These are phyloP conservation scores for Phenacoccus solenopsis DNA, from an alignment of 1,140 invertebrate genomes.

Conservation along the genomic window DNA sequence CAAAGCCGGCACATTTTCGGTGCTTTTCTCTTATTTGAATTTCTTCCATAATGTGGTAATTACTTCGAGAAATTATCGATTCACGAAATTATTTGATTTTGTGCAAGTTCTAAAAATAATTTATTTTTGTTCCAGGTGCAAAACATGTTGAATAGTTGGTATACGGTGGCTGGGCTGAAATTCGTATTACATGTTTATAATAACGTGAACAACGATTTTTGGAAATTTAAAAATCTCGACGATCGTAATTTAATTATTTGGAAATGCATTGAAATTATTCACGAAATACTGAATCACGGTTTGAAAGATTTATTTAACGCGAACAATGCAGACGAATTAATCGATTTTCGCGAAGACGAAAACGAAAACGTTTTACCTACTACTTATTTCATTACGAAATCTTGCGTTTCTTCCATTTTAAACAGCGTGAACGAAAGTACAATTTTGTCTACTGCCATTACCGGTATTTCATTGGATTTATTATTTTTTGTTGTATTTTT, in stretches of 20 bases:
- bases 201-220: slow-evolving; percentile 12
- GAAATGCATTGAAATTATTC: slow-evolving; percentile 9
- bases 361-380: background rate
- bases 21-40: background rate
- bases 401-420: slow-evolving; percentile 6
- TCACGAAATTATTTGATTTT: background rate
- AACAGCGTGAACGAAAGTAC: slow-evolving; percentile 4
- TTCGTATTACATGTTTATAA: background rate
- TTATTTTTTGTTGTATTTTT: background rate
- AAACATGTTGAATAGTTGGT: slow-evolving; percentile 12
- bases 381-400: slow-evolving; percentile 3
- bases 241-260: slow-evolving; percentile 8
- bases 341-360: background rate
- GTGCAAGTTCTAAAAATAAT: background rate
- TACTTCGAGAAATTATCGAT: background rate
- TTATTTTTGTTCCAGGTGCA: background rate
- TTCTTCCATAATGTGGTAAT: background rate
- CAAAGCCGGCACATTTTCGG: background rate
- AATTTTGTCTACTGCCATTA: background rate
- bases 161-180: background rate
- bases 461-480: slow-evolving; percentile 9
- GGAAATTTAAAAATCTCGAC: slow-evolving; percentile 7
- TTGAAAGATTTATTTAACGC: background rate
- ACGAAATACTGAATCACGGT: slow-evolving; percentile 7
- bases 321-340: background rate